Percentiles rank a stretch among this genome's conserved stretches.
Conservation (phyloP, 1,140 invertebrate genomes). For the Physella acuta region DNA sequence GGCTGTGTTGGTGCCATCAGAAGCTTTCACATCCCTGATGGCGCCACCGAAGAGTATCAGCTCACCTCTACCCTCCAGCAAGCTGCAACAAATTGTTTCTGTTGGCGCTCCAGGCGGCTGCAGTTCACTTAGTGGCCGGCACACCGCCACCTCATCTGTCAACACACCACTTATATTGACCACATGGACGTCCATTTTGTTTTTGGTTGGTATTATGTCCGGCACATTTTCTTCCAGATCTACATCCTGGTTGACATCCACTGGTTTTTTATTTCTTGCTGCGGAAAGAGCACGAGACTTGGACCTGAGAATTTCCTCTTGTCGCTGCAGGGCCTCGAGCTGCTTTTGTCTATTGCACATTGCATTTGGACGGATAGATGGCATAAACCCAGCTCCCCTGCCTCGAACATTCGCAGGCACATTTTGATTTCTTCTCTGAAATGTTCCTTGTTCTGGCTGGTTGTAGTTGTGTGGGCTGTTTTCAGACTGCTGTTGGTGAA, state of each 20-base stretch:
- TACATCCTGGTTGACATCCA: background rate
- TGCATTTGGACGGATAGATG: conserved; percentile 57
- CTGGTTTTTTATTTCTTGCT: conserved; percentile 10
- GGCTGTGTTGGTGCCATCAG: conserved; percentile 1
- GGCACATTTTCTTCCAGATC: background rate
- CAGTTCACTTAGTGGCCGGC: conserved; percentile 70
- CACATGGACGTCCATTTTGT: conserved; percentile 78
- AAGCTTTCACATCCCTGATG: conserved; percentile 41
- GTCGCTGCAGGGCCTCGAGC: conserved; percentile 66
- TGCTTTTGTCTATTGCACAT: conserved; percentile 65
- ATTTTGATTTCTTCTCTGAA: conserved; percentile 17
- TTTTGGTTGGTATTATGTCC: conserved; percentile 9
- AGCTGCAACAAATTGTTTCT: conserved; percentile 85
- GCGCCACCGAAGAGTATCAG: conserved; percentile 93
- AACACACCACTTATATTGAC: conserved; percentile 78
- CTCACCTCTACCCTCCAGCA: conserved; percentile 86
- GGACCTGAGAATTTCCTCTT: conserved; percentile 64
- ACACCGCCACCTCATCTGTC: conserved; percentile 66
- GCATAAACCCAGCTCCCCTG: conserved; percentile 26
- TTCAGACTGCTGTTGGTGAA: background rate
- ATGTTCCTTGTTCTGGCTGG: background rate
- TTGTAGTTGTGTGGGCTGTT: conserved; percentile 20
- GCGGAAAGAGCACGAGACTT: conserved; percentile 37
- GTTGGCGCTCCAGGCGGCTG: conserved; percentile 67
- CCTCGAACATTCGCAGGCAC: background rate